A percentile compares a stretch with the other conserved stretches of the same genome.
phyloP scores from a whole-genome alignment of 2,888 invertebrate genomes.

The Aphidoletes aphidimyza region DNA sequence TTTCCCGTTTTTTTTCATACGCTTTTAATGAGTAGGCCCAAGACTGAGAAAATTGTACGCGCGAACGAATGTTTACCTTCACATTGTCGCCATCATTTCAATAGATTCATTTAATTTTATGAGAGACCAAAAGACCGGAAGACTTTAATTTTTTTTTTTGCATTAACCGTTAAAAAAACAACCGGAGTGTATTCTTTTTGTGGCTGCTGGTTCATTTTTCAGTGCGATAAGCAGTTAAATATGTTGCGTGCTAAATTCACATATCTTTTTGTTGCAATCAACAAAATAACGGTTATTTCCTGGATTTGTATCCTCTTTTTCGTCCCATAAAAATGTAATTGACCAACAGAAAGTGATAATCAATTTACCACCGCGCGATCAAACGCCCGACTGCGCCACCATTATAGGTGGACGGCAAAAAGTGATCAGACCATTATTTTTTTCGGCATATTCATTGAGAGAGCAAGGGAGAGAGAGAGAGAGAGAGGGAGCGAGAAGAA shows the following conservation, averaged over 20 bases:
- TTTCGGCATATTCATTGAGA: not conserved
- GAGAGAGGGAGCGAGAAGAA: too few relatives aligned
- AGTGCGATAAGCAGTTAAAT: not conserved
- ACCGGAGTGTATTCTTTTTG: not conserved
- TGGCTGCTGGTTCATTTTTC: not conserved
- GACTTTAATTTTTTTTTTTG: not conserved
- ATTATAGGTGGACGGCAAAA: not conserved
- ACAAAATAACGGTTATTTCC: constrained; percentile 33
- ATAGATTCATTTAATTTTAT: not conserved
- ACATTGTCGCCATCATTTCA: not conserved
- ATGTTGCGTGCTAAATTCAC: constrained; percentile 31
- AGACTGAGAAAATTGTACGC: too few relatives aligned
- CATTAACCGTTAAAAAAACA: constrained; percentile 35
- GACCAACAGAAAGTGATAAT: constrained; percentile 47
- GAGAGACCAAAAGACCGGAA: not conserved
- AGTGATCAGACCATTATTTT: not conserved
- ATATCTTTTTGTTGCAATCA: constrained; percentile 25
- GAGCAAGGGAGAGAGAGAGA: too few relatives aligned
- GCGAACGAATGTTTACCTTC: not conserved
- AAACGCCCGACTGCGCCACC: not conserved
- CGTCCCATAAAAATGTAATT: not conserved
- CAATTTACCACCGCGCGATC: constrained; percentile 40
- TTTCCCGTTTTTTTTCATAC: too few relatives aligned
- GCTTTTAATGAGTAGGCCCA: too few relatives aligned
- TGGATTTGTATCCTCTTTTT: constrained; percentile 14